A percentile compares a stretch with the other conserved stretches of the same genome.
Conservation (phyloP, 2,888 invertebrate species). For the Eugnorisma glareosa region DNA sequence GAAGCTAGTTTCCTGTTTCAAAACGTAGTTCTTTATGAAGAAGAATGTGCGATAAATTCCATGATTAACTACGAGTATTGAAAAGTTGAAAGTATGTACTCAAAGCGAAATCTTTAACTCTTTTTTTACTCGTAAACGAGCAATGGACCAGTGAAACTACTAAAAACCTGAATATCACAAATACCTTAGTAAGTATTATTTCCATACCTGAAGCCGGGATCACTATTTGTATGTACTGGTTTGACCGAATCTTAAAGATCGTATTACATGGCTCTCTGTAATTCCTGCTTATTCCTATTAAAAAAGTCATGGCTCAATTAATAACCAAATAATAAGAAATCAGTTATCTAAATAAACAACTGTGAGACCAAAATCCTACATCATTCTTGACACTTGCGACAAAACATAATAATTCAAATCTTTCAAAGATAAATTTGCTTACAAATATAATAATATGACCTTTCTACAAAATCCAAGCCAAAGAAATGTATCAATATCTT, state of each 20-base stretch:
- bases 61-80: not conserved
- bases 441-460: slow-evolving; percentile 11
- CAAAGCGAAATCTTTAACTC: no score
- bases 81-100: not conserved
- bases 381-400: not conserved
- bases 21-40: not conserved
- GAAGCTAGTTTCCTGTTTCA: not conserved
- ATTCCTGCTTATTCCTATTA: no score
- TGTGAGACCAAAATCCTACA: not conserved
- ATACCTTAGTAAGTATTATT: not conserved
- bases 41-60: not conserved
- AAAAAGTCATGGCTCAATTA: no score
- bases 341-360: not conserved
- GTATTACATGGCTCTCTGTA: not conserved
- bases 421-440: not conserved
- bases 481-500: slow-evolving; percentile 26
- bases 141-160: not conserved
- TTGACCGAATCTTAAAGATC: not conserved
- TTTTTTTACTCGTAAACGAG: not conserved
- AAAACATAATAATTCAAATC: slow-evolving; percentile 18
- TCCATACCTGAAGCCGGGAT: not conserved
- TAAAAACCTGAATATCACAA: not conserved
- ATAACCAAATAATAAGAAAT: not conserved
- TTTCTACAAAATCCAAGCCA: slow-evolving; percentile 6
- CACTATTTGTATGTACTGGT: no score